A percentile compares a stretch with the other conserved stretches of the same genome.
Evolutionary conservation across 2,888 invertebrate genomes (phyloP).

Genomic region (Tenthredo amoena): DNA sequence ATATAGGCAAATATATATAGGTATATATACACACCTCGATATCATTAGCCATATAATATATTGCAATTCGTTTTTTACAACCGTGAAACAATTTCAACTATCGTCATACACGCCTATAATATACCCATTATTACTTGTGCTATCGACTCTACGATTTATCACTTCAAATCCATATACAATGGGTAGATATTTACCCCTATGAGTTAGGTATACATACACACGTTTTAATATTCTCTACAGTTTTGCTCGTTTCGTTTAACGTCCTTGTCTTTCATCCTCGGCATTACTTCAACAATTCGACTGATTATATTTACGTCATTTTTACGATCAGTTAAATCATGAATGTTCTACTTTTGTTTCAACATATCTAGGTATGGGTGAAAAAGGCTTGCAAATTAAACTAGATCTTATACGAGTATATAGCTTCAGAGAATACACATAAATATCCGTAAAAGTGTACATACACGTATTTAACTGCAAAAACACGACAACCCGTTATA

Average conservation of each 20-base stretch:
- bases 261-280: not conserved
- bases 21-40: not conserved
- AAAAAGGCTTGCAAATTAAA: not conserved
- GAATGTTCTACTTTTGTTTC: not conserved
- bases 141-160: conserved; percentile 3
- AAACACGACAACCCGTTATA: conserved; percentile 18
- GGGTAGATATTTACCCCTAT: not conserved
- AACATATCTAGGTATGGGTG: not conserved
- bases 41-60: not conserved
- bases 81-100: conserved; percentile 18
- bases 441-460: not conserved
- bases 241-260: not conserved
- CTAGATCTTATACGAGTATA: not conserved
- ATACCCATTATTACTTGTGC: not conserved
- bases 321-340: not conserved
- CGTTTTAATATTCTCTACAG: not conserved
- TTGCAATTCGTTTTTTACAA: conserved; percentile 11
- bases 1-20: not conserved
- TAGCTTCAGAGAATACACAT: not conserved
- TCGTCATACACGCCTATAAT: not conserved
- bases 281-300: not conserved
- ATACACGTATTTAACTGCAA: not conserved
- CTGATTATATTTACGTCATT: not conserved
- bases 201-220: not conserved
- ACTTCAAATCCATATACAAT: not conserved